Percentiles rank a stretch among this genome's conserved stretches.
Conservation (phyloP, 2,888 invertebrate species). For the Dermolepida albohirtum region DNA sequence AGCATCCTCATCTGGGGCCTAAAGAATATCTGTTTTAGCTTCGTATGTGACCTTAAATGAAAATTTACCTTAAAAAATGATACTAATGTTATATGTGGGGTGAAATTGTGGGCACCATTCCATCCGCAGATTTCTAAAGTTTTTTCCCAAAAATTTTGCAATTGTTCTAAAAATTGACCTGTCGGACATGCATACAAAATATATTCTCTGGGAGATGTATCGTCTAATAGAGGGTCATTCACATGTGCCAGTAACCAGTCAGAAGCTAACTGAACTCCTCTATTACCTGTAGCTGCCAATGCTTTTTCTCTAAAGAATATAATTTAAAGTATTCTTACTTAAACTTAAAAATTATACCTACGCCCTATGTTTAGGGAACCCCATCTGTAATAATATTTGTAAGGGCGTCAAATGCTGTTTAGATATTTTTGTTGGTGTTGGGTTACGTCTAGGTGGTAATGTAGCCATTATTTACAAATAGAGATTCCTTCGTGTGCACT, state of each 20-base stretch:
- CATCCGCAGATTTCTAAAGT: slow-evolving; percentile 81
- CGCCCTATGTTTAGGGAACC: slow-evolving; percentile 90
- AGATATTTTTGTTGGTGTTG: slow-evolving; percentile 77
- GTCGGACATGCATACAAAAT: slow-evolving; percentile 89
- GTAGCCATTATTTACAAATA: slow-evolving; percentile 71
- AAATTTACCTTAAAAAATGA: slow-evolving; percentile 85
- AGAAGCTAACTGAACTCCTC: slow-evolving; percentile 88
- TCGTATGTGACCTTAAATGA: neutral
- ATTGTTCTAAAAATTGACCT: slow-evolving; percentile 77
- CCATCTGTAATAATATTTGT: slow-evolving; percentile 88
- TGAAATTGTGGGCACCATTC: slow-evolving; percentile 92
- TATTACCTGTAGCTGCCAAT: slow-evolving; percentile 88
- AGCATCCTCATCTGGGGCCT: slow-evolving; percentile 83
- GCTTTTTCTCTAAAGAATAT: slow-evolving; percentile 81
- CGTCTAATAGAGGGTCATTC: slow-evolving; percentile 84
- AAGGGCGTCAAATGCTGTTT: slow-evolving; percentile 82
- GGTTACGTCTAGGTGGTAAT: slow-evolving; percentile 82
- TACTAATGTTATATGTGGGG: slow-evolving; percentile 90
- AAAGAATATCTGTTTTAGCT: slow-evolving; percentile 47
- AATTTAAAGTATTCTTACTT: slow-evolving; percentile 35
- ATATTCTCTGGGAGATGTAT: slow-evolving; percentile 83
- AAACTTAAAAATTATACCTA: slow-evolving; percentile 68
- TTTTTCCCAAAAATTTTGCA: slow-evolving; percentile 83
- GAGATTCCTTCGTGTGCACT: slow-evolving; percentile 20
- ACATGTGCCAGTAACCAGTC: slow-evolving; percentile 93